Evolutionary conservation across 2,888 invertebrate genomes (phyloP), one percentile per base, ranked within the genome.

Genomic region (Chironomus tentans): DNA sequence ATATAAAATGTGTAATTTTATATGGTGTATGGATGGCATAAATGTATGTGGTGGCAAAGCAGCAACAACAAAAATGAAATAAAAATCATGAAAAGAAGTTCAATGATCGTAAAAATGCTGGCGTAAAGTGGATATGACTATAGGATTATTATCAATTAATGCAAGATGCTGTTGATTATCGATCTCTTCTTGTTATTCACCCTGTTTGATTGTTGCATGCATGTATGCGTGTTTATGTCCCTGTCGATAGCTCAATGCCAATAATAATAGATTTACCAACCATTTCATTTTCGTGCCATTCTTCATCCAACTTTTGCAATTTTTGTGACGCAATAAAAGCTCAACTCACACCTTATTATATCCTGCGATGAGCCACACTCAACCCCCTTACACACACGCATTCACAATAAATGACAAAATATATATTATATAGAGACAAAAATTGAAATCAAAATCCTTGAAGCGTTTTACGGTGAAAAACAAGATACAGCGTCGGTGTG

Each of bases 71-170:
- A 38, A 38, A 38, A 38, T 38, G 38, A 38, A 38, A 38, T 38
- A 38, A 38, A 38, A 38, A 38, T 38, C 38, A 38, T 22, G 5
- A 21, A 24, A 21, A 24, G 65, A 65, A 24, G 65, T 65, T 56
- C 50, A 10, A 22, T 10, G 74, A 47, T 68, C 47, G 47, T 68
- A 38, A 65, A 38, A 62, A 62, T 18, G 56, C 18, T 38, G 38
- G 56, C 62, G 46, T n/a, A 18, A 74, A 68, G 74, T 74, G 65
- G 24, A 28, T 38, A 13, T 22, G 22, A 18, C 15, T 38, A 38
- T 38, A 38, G 28, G 24, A 65, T 74, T 74, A 74, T 68, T 74
- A 74, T 74, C 74, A 74, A 74, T 74, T 74, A 74, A 65, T 68
- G 74, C 68, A 74, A 74, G 74, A 65, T 74, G 68, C 74, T 74